Percentiles rank a stretch among this genome's conserved stretches.
Conservation (phyloP, 35 echinoderm and acorn worm species). For the Diadema setosum region DNA sequence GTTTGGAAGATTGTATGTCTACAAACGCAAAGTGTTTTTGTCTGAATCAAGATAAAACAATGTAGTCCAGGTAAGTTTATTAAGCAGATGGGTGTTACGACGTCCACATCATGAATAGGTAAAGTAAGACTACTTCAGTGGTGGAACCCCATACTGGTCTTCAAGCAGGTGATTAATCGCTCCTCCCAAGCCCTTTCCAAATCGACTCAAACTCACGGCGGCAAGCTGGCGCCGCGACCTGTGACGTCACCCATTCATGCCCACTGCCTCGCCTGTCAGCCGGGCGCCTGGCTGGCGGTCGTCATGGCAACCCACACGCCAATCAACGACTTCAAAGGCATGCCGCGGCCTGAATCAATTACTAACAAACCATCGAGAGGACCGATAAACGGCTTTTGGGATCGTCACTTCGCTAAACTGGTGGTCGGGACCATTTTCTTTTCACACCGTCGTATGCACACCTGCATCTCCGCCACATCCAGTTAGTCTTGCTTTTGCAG, state of each 20-base stretch:
- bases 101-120: no score
- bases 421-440: neutral
- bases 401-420: conserved; percentile 26
- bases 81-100: no score
- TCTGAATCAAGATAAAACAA: no score
- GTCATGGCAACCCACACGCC: conserved; percentile 5
- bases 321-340: conserved; percentile 3
- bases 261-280: neutral
- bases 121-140: no score
- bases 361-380: conserved; percentile 22
- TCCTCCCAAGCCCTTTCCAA: neutral
- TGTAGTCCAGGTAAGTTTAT: no score
- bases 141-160: conserved; percentile 1
- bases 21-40: no score
- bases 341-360: conserved; percentile 18
- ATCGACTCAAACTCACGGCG: neutral
- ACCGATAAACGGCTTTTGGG: conserved; percentile 23
- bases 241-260: conserved; percentile 25
- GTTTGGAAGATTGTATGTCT: no score
- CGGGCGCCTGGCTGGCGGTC: conserved; percentile 10
- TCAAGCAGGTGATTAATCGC: conserved; percentile 9
- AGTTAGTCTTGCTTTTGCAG: no score
- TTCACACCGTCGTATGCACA: neutral
- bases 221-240: neutral
- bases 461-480: neutral